A percentile compares a stretch with the other conserved stretches of the same genome.
These are phyloP conservation scores for Drosophila insularis DNA, from an alignment of 1,140 invertebrate genomes.

Conservation along the genomic window DNA sequence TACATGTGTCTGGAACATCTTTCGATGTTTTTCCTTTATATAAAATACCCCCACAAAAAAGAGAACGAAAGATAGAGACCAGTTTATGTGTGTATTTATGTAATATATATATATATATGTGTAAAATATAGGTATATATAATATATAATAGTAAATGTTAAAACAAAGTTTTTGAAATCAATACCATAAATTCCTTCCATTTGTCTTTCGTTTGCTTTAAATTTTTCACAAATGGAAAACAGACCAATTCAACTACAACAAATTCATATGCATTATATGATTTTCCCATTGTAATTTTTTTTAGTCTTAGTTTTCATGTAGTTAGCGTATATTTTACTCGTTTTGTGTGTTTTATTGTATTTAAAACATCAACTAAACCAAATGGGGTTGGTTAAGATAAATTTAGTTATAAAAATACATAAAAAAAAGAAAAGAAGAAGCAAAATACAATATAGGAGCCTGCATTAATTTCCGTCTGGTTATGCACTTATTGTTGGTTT, in stretches of 20 bases:
- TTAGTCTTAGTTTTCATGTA: constrained; percentile 23
- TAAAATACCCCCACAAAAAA: neutral
- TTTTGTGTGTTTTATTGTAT: neutral
- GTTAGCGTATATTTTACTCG: constrained; percentile 36
- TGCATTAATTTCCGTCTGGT: constrained; percentile 45
- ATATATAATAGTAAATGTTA: constrained; percentile 39
- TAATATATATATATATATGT: constrained; percentile 38
- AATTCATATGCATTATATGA: neutral
- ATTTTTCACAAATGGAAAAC: constrained; percentile 4
- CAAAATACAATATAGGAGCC: neutral
- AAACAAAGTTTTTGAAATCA: neutral
- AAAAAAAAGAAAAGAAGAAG: neutral
- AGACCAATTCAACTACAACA: constrained; percentile 33
- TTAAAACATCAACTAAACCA: neutral
- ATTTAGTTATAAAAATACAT: neutral
- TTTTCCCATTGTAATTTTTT: constrained; percentile 23
- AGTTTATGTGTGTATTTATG: constrained; percentile 26
- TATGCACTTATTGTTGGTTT: constrained; percentile 66
- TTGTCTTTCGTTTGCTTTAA: neutral
- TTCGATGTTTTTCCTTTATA: neutral
- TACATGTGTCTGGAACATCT: neutral
- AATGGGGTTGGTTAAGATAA: neutral
- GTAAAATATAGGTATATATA: constrained; percentile 49
- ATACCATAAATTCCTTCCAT: neutral
- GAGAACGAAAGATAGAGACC: constrained; percentile 28